Conservation (phyloP, 2,797 vertebrate species). For the Fundulus diaphanus region DNA sequence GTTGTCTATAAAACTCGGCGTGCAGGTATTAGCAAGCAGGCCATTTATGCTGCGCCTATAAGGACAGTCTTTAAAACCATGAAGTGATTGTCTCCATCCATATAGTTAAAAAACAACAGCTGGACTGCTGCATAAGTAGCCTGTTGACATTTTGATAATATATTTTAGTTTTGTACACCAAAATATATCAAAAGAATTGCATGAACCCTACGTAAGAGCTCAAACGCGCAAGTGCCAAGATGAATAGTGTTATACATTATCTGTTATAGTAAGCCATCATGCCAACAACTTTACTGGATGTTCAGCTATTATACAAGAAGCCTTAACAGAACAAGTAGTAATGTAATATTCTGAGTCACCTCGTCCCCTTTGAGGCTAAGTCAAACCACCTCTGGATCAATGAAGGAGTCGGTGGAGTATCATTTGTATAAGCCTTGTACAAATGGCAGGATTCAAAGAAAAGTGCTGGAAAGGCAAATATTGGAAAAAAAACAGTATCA, state of each 20-base stretch:
- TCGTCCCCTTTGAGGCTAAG: slow-evolving; percentile 44
- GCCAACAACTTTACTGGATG: slow-evolving; percentile 34
- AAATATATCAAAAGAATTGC: too few relatives aligned
- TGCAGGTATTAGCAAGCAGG: too few relatives aligned
- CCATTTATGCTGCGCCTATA: too few relatives aligned
- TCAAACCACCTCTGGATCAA: slow-evolving; percentile 60
- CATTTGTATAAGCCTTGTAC: slow-evolving; percentile 47
- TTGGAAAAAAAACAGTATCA: slow-evolving; percentile 54
- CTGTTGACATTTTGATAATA: background rate
- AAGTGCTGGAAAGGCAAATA: slow-evolving; percentile 57
- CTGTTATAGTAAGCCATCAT: slow-evolving; percentile 16
- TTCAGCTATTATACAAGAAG: slow-evolving; percentile 35
- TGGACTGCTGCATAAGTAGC: background rate
- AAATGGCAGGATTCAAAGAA: slow-evolving; percentile 45
- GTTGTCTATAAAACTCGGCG: too few relatives aligned
- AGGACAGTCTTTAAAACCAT: background rate
- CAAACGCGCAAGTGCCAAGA: too few relatives aligned
- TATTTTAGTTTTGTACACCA: background rate
- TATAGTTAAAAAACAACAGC: background rate
- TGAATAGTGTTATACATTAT: too few relatives aligned
- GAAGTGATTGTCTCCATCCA: background rate
- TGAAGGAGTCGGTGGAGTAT: slow-evolving; percentile 55
- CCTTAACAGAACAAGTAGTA: slow-evolving; percentile 43
- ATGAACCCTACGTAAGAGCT: too few relatives aligned
- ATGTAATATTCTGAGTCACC: slow-evolving; percentile 60